A percentile compares a stretch with the other conserved stretches of the same genome.
These are phyloP conservation scores for Volucella inanis DNA, from an alignment of 2,888 invertebrate species.

Conservation along the genomic window DNA sequence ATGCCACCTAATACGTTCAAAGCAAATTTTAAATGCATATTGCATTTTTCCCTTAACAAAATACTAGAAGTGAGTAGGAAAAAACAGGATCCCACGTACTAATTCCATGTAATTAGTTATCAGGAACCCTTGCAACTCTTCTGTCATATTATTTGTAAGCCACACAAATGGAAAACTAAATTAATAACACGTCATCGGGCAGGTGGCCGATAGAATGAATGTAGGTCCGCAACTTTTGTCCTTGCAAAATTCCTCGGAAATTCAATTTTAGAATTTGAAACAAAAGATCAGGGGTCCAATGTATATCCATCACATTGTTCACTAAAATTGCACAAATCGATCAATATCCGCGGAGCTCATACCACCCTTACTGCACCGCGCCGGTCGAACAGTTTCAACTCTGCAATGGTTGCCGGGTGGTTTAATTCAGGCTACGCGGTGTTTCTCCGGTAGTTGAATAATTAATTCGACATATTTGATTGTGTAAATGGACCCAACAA, in stretches of 20 bases:
- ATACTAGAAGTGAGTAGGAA: too few species aligned
- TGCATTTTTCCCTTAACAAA: too few species aligned
- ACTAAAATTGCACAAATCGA: slow-evolving; percentile 15
- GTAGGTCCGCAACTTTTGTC: neutral
- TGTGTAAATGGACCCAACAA: slow-evolving; percentile 37
- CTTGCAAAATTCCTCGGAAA: neutral
- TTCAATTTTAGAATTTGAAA: slow-evolving; percentile 39
- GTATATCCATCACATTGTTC: slow-evolving; percentile 11
- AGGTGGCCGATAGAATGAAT: neutral
- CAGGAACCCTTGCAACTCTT: neutral
- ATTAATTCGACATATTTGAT: slow-evolving; percentile 54
- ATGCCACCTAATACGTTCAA: too few species aligned
- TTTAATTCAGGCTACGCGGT: neutral
- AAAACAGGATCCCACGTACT: neutral
- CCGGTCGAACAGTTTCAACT: neutral
- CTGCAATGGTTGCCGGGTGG: neutral
- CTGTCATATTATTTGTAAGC: neutral
- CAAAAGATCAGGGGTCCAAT: slow-evolving; percentile 10
- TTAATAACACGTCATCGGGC: neutral
- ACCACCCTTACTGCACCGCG: too few species aligned
- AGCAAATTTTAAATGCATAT: too few species aligned
- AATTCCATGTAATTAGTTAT: slow-evolving; percentile 4
- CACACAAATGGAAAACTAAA: neutral
- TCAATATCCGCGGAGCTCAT: slow-evolving; percentile 4
- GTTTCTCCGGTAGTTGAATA: slow-evolving; percentile 23